A percentile compares a stretch with the other conserved stretches of the same genome.
Conservation (phyloP, 2,797 vertebrate genomes). For the Cyclopterus lumpus region DNA sequence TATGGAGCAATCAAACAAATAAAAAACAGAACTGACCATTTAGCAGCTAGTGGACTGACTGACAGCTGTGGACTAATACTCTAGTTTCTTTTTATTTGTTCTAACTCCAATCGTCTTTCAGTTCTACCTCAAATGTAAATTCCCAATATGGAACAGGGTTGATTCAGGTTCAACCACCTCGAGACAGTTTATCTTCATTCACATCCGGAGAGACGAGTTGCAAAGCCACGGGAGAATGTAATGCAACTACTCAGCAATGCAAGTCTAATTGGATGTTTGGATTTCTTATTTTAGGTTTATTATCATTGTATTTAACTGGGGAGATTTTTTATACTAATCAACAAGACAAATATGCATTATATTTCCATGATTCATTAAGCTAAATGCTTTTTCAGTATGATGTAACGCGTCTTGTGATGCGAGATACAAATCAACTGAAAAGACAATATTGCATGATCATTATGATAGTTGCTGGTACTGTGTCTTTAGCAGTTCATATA, state of each 20-base stretch:
- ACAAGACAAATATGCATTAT: neutral
- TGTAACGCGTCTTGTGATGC: neutral
- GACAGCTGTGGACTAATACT: neutral
- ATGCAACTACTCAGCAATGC: slow-evolving; percentile 5
- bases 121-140: slow-evolving; percentile 1
- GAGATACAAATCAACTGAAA: too few relatives aligned
- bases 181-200: neutral
- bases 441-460: neutral
- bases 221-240: neutral
- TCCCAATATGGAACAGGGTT: neutral
- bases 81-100: neutral
- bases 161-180: neutral
- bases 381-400: neutral
- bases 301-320: too few relatives aligned
- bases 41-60: neutral
- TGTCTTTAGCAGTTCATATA: neutral
- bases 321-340: too few relatives aligned
- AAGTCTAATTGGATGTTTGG: neutral
- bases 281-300: too few relatives aligned
- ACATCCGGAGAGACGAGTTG: neutral
- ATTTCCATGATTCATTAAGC: slow-evolving; percentile 4
- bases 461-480: neutral
- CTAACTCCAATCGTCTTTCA: neutral
- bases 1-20: neutral
- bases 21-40: neutral